A percentile compares a stretch with the other conserved stretches of the same genome.
These are phyloP conservation scores for Cancer borealis DNA, from an alignment of 2,888 invertebrate species.

Conservation along the genomic window DNA sequence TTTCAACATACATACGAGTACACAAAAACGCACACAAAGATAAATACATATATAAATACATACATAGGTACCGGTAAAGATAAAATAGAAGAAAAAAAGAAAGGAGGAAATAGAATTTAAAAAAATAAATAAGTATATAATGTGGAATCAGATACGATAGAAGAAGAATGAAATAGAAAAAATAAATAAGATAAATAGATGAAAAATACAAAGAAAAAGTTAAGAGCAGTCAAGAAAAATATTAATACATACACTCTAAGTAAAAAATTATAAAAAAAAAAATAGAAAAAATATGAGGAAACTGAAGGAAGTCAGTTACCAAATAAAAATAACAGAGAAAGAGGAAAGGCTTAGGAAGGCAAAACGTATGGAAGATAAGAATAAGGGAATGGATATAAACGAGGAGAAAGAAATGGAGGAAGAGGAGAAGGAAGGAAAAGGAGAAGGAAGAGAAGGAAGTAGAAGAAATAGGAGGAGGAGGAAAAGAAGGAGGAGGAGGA, in stretches of 20 bases:
- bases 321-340: not conserved
- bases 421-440: not conserved
- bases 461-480: not conserved
- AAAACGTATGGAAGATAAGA: not conserved
- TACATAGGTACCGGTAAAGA: not conserved
- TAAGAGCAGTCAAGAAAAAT: not conserved
- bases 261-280: not conserved
- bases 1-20: not conserved
- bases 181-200: not conserved
- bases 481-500: not conserved
- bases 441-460: not conserved
- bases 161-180: not conserved
- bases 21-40: not conserved
- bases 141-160: not conserved
- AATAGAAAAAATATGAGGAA: constrained; percentile 20
- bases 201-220: not conserved
- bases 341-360: not conserved
- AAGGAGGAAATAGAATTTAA: not conserved
- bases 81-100: not conserved
- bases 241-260: not conserved
- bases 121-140: not conserved
- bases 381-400: not conserved
- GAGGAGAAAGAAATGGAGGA: not conserved
- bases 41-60: constrained; percentile 32
- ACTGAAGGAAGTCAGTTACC: not conserved